phyloP scores from a whole-genome alignment of 2,797 vertebrate genomes.

The Anguilla obscura region DNA sequence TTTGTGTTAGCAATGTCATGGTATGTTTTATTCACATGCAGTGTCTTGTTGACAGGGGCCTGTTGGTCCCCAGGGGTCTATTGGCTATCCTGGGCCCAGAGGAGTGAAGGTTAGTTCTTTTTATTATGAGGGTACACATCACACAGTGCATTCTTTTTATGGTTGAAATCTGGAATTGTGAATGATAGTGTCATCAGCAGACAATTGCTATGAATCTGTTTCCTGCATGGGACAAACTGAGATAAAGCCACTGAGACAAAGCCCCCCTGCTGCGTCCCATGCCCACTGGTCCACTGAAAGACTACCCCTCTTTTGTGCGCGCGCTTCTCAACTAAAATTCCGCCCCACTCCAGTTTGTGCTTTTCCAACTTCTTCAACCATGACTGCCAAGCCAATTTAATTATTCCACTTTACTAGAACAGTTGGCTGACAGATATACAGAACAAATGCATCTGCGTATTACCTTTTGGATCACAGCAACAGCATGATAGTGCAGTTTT shows the following conservation, averaged over 20 bases:
- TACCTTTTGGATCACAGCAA: neutral
- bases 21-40: neutral
- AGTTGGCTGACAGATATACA: neutral
- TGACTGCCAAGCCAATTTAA: neutral
- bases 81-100: slow-evolving; percentile 81
- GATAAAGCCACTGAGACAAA: neutral
- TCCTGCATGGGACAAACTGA: neutral
- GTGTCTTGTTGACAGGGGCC: slow-evolving; percentile 67
- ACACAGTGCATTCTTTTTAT: neutral
- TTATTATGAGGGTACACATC: neutral
- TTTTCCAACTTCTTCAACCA: neutral
- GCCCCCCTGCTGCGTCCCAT: neutral
- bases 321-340: neutral
- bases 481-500: neutral
- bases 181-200: neutral
- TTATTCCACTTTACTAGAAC: neutral
- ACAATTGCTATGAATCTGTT: neutral
- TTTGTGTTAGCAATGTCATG: slow-evolving; percentile 5
- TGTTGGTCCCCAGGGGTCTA: slow-evolving; percentile 79
- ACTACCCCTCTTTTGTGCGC: neutral
- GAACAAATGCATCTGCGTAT: neutral
- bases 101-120: slow-evolving; percentile 78
- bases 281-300: neutral
- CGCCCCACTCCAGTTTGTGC: neutral
- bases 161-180: neutral